Percentiles rank a stretch among this genome's conserved stretches.
phyloP scores from a whole-genome alignment of 35 echinoderm and acorn worm species.

The Patiria miniata region DNA sequence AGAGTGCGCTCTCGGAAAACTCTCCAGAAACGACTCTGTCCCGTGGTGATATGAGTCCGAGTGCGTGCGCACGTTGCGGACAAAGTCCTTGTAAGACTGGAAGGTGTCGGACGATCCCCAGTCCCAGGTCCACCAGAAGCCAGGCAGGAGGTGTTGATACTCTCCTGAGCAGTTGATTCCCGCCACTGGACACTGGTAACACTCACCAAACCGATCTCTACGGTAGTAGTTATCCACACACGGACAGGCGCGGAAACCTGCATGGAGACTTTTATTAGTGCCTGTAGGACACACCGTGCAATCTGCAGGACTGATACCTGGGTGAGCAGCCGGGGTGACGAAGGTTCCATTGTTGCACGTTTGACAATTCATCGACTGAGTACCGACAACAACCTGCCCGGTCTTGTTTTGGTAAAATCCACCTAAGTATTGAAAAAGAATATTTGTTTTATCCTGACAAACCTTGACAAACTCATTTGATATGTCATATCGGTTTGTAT shows the following conservation, averaged over 20 bases:
- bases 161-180: slow-evolving; percentile 38
- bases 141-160: slow-evolving; percentile 6
- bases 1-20: slow-evolving; percentile 17
- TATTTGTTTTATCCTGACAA: neutral
- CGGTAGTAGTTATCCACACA: slow-evolving; percentile 55
- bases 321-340: neutral
- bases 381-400: neutral
- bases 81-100: slow-evolving; percentile 27
- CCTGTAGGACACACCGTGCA: slow-evolving; percentile 57
- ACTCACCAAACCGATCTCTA: slow-evolving; percentile 49
- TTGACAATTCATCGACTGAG: slow-evolving; percentile 20
- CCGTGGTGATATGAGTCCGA: neutral
- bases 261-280: slow-evolving; percentile 28
- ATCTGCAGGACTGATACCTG: slow-evolving; percentile 2
- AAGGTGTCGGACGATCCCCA: neutral
- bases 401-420: slow-evolving; percentile 54
- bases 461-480: too few relatives aligned
- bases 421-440: slow-evolving; percentile 4
- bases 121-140: slow-evolving; percentile 55
- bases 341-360: slow-evolving; percentile 50
- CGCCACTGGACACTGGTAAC: slow-evolving; percentile 25
- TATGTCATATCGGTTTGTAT: too few relatives aligned
- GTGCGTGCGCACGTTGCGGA: neutral
- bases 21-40: neutral
- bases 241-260: slow-evolving; percentile 59